Evolutionary conservation across 2,113 vertebrate species (phyloP), one percentile per base, ranked within the genome.

Genomic region (Excalfactoria chinensis): DNA sequence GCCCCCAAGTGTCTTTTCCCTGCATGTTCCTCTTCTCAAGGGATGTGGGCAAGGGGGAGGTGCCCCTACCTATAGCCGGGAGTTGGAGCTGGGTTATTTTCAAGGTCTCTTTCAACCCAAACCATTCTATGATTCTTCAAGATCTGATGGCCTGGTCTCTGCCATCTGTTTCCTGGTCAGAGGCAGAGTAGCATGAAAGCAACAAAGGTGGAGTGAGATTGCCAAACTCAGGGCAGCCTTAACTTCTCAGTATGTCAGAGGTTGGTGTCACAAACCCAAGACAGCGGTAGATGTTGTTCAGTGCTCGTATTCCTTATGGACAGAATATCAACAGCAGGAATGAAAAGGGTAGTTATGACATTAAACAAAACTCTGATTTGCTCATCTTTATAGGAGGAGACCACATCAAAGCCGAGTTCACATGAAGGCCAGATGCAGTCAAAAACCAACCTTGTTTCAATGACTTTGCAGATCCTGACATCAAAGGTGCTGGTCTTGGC

Each of bases 391-490:
- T 56, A 53, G 68, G 28, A 30, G 28, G 58, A 6, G 14, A 72
- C 85, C 80, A 49, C 91, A 86, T 69, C 78, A 91, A 91, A 91
- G 88, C 67, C 74, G 51, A 67, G 63, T 75, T 74, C 76, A 70
- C 6, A 1, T 91, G 75, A 95, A 72, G 79, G 41, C 78, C 82
- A 94, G 78, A 83, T 72, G 82, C 71, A 72, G 59, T 40, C 67
- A 37, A 40, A 86, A 55, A 5, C 82, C 49, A 88, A 34, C 48
- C 74, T 87, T 60, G 17, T 76, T 89, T 43, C 75, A 73, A 12
- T 89, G 83, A 70, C 18, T 70, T 53, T 73, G 58, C 76, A 77
- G 72, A 71, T 66, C 44, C n/a, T 26, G 56, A 86, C 83, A 62
- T 59, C 68, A 85, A 76, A 91, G 94, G 19, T 26, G 49, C n/a